These are phyloP conservation scores for Bombylius major DNA, from an alignment of 2,888 invertebrate genomes.

Conservation along the genomic window DNA sequence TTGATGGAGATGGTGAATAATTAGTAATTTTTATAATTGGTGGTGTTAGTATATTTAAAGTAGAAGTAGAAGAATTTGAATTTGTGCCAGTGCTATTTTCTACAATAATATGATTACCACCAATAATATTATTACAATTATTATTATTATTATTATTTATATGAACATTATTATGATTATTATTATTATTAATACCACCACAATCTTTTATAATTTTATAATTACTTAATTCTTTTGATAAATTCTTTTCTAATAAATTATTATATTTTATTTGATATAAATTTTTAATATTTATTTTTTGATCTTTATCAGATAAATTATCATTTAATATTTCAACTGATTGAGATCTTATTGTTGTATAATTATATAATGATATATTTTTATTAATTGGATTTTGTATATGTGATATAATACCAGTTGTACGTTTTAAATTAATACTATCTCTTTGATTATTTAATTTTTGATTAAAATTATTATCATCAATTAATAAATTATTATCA, in stretches of 20 bases:
- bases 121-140: neutral
- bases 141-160: neutral
- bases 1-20: slow-evolving; percentile 7
- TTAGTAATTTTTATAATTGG: slow-evolving; percentile 18
- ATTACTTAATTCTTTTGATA: slow-evolving; percentile 7
- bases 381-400: slow-evolving; percentile 57
- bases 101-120: neutral
- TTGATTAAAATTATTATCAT: slow-evolving; percentile 1
- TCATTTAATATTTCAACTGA: slow-evolving; percentile 47
- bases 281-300: slow-evolving; percentile 34
- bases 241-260: slow-evolving; percentile 9
- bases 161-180: neutral
- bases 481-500: neutral
- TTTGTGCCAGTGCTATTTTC: slow-evolving; percentile 1
- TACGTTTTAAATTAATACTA: slow-evolving; percentile 42
- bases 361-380: slow-evolving; percentile 6
- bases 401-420: slow-evolving; percentile 50
- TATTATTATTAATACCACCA: neutral
- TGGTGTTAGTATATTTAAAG: slow-evolving; percentile 4
- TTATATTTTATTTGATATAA: slow-evolving; percentile 30
- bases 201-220: slow-evolving; percentile 9
- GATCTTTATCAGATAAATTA: slow-evolving; percentile 50
- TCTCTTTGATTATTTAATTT: slow-evolving; percentile 63
- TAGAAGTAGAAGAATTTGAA: neutral
- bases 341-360: slow-evolving; percentile 44